phyloP scores from a whole-genome alignment of 2,797 vertebrate species.

The Danio kyathit region DNA sequence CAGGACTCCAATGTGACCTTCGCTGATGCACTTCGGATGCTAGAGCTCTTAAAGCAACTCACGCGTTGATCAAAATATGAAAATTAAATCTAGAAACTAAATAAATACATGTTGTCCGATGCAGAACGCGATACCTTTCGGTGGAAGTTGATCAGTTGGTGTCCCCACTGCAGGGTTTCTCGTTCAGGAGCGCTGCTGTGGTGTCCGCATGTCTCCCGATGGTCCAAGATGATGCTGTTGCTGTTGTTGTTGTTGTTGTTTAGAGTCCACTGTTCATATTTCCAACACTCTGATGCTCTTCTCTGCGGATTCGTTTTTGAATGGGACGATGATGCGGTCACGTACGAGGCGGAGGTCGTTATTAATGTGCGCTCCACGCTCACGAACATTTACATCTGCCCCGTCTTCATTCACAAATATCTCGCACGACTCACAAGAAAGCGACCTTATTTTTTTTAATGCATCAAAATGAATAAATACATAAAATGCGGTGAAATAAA shows the following conservation, averaged over 20 bases:
- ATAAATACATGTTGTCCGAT: background rate
- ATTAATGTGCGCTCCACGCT: conserved; percentile 26
- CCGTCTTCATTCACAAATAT: conserved; percentile 48
- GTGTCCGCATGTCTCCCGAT: conserved; percentile 57
- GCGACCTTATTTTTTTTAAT: background rate
- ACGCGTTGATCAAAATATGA: background rate
- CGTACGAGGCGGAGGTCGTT: conserved; percentile 38
- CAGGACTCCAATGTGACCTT: conserved; percentile 60
- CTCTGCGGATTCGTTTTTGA: conserved; percentile 45
- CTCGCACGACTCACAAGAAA: conserved; percentile 15
- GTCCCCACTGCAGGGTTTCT: conserved; percentile 54
- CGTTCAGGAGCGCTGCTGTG: conserved; percentile 55
- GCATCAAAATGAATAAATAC: background rate
- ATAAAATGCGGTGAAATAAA: background rate
- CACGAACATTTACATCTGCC: conserved; percentile 6
- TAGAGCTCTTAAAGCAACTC: background rate
- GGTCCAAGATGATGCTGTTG: conserved; percentile 24
- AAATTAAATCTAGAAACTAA: background rate
- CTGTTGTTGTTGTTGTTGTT: conserved; percentile 39
- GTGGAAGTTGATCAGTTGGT: conserved; percentile 55
- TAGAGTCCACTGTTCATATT: conserved; percentile 60
- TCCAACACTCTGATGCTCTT: conserved; percentile 35
- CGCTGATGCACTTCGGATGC: conserved; percentile 21
- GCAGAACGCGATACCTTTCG: conserved; percentile 49
- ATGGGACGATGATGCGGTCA: conserved; percentile 33